Conservation (phyloP, 2,797 vertebrate species). For the Epinephelus coioides region DNA sequence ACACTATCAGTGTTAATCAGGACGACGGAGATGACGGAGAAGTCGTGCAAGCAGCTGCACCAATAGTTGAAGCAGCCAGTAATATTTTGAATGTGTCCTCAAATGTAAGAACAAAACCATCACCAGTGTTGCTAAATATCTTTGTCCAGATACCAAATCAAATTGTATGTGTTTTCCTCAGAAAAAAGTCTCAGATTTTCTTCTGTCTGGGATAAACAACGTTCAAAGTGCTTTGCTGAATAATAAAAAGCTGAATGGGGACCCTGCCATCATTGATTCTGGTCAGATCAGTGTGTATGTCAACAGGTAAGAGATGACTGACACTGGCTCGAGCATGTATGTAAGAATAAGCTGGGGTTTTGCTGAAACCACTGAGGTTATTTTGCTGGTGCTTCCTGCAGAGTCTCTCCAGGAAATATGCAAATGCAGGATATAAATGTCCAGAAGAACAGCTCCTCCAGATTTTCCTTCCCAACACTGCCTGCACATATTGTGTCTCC, state of each 20-base stretch:
- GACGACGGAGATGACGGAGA: constrained; percentile 64
- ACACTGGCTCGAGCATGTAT: not conserved
- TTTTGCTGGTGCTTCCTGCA: constrained; percentile 47
- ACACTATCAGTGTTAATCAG: constrained; percentile 72
- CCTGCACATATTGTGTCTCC: constrained; percentile 75
- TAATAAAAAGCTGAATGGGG: constrained; percentile 82
- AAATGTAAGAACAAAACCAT: constrained; percentile 59
- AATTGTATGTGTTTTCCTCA: constrained; percentile 44
- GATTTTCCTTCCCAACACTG: constrained; percentile 89
- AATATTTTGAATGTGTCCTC: constrained; percentile 89
- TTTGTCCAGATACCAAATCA: constrained; percentile 6
- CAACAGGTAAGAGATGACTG: constrained; percentile 87
- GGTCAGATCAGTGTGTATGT: constrained; percentile 90
- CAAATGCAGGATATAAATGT: constrained; percentile 80
- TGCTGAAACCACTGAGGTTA: constrained; percentile 7
- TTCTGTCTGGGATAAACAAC: constrained; percentile 87
- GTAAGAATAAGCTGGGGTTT: not conserved
- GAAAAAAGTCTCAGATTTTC: constrained; percentile 82
- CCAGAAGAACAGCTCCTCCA: constrained; percentile 81
- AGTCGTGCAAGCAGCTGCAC: constrained; percentile 81
- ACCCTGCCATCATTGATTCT: constrained; percentile 85
- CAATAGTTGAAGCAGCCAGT: constrained; percentile 90
- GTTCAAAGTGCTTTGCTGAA: constrained; percentile 91
- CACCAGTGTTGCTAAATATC: not conserved
- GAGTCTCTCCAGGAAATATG: constrained; percentile 78